Base-by-base conservation (phyloP, 1,140 invertebrate species). In the Hylaeus volcanicus region DNA sequence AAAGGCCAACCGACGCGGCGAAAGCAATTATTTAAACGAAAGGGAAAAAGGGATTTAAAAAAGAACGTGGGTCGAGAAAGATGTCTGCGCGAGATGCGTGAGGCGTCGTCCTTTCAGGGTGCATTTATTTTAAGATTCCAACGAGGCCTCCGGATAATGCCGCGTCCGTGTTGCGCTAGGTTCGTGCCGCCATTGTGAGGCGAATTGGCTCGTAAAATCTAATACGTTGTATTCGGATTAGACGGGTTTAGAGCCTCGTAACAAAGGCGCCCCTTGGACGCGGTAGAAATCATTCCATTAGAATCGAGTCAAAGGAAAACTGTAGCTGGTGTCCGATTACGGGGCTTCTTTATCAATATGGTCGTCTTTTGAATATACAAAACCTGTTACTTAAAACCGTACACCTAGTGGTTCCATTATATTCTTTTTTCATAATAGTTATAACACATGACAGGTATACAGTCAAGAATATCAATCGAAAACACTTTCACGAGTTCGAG, bases 191-290 rank as follows among this genome's bases (percentile, higher is more conserved):
- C 58, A 79, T 86, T 87, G 86, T 87, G 58, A 74, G n/a, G 37
- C 64, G 61, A 74, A 83, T 87, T 81, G 75, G 66, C 70, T 80
- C 86, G 78, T 87, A 87, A 87, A 87, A 75, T 87, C 72, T 86
- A 86, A 84, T 84, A 86, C 60, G 58, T 84, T 86, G 81, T 76
- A 72, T 77, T 69, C 68, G 82, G 82, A 86, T 87, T 86, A 84
- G 85, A 78, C 75, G 71, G 78, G 70, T 81, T 83, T 77, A 83
- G 60, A 71, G 70, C 56, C 65, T 61, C 74, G 61, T 78, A 74
- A 85, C 81, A 74, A 87, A 77, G 60, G 75, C 51, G 51, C 48
- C n/a, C 55, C 39, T 5, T 5, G 26, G 60, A 60, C 72, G n/a
- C 26, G 48, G 53, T 74, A 66, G 65, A 70, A 81, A 83, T 78